Conservation (phyloP, 2,113 vertebrate species). For the Raja brachyura region DNA sequence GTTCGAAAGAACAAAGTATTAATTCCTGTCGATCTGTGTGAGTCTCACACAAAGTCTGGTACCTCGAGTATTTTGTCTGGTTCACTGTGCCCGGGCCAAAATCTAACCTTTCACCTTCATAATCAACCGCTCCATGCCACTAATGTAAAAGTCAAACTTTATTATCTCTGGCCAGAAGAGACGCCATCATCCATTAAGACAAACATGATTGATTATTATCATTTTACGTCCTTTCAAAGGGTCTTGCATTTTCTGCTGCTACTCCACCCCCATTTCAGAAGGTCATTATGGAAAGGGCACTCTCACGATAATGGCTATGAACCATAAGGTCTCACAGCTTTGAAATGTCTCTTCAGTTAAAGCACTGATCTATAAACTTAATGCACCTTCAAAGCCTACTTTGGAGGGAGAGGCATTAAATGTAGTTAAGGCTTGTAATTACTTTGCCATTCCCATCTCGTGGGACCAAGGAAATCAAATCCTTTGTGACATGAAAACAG, state of each 20-base stretch:
- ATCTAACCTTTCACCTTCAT: background rate
- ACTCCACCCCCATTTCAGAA: background rate
- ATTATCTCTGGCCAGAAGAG: background rate
- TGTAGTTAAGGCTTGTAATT: slow-evolving; percentile 23
- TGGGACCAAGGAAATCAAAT: background rate
- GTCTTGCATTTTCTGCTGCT: background rate
- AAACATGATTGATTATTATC: background rate
- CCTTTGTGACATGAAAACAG: background rate
- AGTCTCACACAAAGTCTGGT: background rate
- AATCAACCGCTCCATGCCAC: background rate
- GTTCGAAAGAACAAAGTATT: background rate
- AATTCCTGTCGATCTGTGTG: background rate
- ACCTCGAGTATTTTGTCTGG: background rate
- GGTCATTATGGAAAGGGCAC: background rate
- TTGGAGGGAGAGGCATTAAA: background rate
- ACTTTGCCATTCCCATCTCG: slow-evolving; percentile 28
- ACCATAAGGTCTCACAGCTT: background rate
- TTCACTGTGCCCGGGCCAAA: background rate
- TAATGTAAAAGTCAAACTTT: background rate
- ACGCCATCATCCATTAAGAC: too few species aligned
- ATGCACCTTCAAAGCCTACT: slow-evolving; percentile 17
- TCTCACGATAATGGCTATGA: background rate
- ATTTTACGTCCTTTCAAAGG: background rate
- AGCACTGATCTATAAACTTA: background rate
- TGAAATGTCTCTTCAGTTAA: background rate